Percentiles rank a stretch among this genome's conserved stretches.
Conservation (phyloP, 1,140 invertebrate species). For the Schlechtendalia chinensis region DNA sequence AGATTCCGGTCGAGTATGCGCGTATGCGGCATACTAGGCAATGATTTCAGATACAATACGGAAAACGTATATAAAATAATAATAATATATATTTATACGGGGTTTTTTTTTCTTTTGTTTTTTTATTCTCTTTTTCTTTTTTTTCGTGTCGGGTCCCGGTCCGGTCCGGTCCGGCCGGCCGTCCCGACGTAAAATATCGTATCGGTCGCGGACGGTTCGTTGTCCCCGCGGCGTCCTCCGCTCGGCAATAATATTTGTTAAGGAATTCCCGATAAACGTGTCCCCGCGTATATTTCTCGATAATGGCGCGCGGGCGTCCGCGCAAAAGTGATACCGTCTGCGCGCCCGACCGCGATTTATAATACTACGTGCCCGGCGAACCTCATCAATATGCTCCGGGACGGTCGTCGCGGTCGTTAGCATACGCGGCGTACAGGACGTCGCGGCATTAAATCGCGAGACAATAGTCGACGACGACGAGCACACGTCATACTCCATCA, state of each 20-base stretch:
- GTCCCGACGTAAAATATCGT: not conserved
- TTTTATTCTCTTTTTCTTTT: not conserved
- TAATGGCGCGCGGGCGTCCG: too few species aligned
- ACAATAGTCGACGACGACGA: not conserved
- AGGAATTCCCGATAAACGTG: too few species aligned
- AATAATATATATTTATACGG: too few species aligned
- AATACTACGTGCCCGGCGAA: not conserved
- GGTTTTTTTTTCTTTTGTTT: too few species aligned
- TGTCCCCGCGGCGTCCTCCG: too few species aligned
- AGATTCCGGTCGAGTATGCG: constrained; percentile 1
- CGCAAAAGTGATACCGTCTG: too few species aligned
- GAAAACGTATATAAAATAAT: too few species aligned
- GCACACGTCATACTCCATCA: not conserved
- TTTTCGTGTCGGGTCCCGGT: too few species aligned
- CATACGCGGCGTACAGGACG: not conserved
- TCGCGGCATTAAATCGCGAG: not conserved
- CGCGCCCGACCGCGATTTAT: too few species aligned
- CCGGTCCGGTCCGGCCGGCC: not conserved
- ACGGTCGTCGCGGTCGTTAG: not conserved
- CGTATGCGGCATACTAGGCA: constrained; percentile 8
- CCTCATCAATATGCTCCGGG: constrained; percentile 31
- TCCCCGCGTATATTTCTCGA: too few species aligned
- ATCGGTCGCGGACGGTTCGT: too few species aligned
- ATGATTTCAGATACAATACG: not conserved
- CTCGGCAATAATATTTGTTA: too few species aligned